Evolutionary conservation across 1,140 invertebrate species (phyloP), one percentile per base, ranked within the genome.

Genomic region (Spodoptera litura): DNA sequence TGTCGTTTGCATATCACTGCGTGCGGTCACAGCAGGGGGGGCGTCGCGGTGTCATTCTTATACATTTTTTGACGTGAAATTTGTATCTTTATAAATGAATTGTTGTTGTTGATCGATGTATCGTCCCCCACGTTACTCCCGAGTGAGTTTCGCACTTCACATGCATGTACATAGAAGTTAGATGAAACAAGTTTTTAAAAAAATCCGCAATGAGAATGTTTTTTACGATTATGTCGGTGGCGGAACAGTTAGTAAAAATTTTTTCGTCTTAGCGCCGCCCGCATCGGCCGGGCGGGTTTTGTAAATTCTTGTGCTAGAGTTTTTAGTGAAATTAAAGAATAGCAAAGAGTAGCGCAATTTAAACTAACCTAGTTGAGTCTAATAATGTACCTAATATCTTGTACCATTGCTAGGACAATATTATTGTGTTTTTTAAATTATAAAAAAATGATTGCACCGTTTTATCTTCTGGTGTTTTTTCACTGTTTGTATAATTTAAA

Each of bases 291-390:
- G 79, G 84, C 82, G 62, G 12, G 62, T 66, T 73, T 86, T 89
- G 89, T 89, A 88, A 90, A 89, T 87, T 89, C 80, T 86, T 83
- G 83, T 88, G 86, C 87, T 91, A 91, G 89, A 80, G 64, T 83
- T 86, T 86, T 89, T 94, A 94, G 92, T 91, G 85, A 93, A 93
- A 92, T 93, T 92, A 92, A 86, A 87, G 85, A 89, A 92, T 93
- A 93, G 89, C 85, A 83, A 89, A 88, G 87, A 87, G 91, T 94
- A 94, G 92, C 84, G 89, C 90, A 93, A 94, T 94, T 94, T 86
- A 91, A 92, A 86, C 88, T 90, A 89, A 88, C 84, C 88, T 94
- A 94, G 92, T 89, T 92, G 87, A 91, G 85, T 89, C 73, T 75
- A 87, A 85, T 85, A 87, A 86, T 91, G 88, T 91, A 93, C 90